Evolutionary conservation across 2,797 vertebrate genomes (phyloP), one percentile per base, ranked within the genome.

Genomic region (Echeneis naucrates): DNA sequence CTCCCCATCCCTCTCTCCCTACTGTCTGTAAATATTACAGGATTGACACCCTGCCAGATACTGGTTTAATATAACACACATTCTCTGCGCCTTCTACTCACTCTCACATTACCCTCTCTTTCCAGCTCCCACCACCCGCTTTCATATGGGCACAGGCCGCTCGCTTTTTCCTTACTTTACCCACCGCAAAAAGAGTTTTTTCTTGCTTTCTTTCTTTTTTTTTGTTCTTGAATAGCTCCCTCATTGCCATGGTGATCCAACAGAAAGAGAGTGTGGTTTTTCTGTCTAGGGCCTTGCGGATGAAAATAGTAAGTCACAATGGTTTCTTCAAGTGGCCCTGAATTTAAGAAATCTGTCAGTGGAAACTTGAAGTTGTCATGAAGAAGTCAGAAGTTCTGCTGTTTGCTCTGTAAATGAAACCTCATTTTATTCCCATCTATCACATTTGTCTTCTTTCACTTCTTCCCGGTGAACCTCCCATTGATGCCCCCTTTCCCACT

Each of bases 211-310:
- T 17, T 42, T 42, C 40, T 90, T 88, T 85, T 89, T 92, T 42
- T 40, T 90, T 88, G 85, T 89, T 92, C 89, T 90, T 89, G 88
- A 92, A 91, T 90, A 86, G 89, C 91, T 90, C 86, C 80, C 84
- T 89, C 90, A 93, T 93, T 85, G 87, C 92, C 89, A 93, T 93
- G 92, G 92, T 87, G 90, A 92, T 92, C 83, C 86, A 80, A 76
- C 84, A 88, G 82, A 88, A 87, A 87, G 82, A 72, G 81, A 84
- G 83, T 83, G 83, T 19, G 84, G 70, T 89, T 87, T 86, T 72
- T 90, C 88, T 81, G 90, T 92, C 84, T 84, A 55, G 84, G 87
- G 87, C 85, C 78, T 77, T 50, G 75, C 19, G 21, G 84, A 88
- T 88, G 83, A 90, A 92, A 92, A 90, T 92, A 88, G 85, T 77